A percentile compares a stretch with the other conserved stretches of the same genome.
Evolutionary conservation across 2,888 invertebrate genomes (phyloP).

Genomic region (Coleophora flavipennella): DNA sequence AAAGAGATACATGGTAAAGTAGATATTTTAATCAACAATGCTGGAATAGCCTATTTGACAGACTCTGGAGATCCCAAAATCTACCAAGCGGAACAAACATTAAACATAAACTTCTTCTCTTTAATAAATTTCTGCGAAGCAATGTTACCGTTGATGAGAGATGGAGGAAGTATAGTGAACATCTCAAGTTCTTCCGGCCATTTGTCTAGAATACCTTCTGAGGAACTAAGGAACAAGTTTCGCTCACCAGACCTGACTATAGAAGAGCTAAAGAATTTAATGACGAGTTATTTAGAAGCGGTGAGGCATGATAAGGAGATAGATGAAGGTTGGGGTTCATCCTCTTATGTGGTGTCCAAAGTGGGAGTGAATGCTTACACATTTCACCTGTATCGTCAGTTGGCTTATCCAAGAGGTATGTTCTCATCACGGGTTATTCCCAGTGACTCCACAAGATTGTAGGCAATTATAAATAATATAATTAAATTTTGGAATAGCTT

Average conservation of each 20-base stretch:
- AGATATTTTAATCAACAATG: conserved; percentile 83
- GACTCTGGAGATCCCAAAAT: conserved; percentile 41
- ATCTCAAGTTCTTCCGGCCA: conserved; percentile 81
- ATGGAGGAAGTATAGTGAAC: conserved; percentile 80
- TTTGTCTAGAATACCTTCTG: conserved; percentile 72
- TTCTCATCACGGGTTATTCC: background rate
- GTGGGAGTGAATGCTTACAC: conserved; percentile 81
- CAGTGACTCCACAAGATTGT: background rate
- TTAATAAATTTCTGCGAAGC: conserved; percentile 63
- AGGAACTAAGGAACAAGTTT: conserved; percentile 59
- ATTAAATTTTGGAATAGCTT: background rate
- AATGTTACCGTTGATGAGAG: conserved; percentile 77
- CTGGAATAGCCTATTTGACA: conserved; percentile 66
- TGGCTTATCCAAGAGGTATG: conserved; percentile 32
- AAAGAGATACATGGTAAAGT: conserved; percentile 72
- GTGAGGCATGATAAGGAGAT: conserved; percentile 39
- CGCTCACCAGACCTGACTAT: conserved; percentile 63
- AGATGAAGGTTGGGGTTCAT: conserved; percentile 70
- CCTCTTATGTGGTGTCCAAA: conserved; percentile 81
- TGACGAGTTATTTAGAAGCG: conserved; percentile 76
- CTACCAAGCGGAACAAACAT: conserved; percentile 43
- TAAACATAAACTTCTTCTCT: conserved; percentile 47
- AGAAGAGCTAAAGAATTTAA: conserved; percentile 66
- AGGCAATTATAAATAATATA: background rate
- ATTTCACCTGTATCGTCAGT: conserved; percentile 72